phyloP scores from a whole-genome alignment of 1,140 invertebrate genomes.

The Zaprionus davidi region DNA sequence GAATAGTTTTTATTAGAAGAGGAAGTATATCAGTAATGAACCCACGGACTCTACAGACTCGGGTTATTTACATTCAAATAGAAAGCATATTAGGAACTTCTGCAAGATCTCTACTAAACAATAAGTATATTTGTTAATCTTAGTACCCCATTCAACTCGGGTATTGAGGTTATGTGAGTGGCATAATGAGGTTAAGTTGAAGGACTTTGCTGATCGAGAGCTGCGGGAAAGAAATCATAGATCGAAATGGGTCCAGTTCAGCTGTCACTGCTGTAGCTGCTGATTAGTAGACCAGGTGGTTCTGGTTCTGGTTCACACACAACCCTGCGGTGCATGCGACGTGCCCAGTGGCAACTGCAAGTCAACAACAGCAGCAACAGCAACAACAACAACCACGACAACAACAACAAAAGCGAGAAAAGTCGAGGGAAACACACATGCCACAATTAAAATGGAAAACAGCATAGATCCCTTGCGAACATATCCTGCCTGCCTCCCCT shows the following conservation, averaged over 20 bases:
- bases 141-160: no score
- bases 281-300: conserved; percentile 69
- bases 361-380: conserved; percentile 15
- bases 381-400: not conserved
- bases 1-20: no score
- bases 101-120: no score
- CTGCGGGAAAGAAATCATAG: not conserved
- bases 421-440: conserved; percentile 65
- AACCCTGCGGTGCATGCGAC: not conserved
- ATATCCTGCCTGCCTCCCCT: conserved; percentile 35
- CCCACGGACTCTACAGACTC: no score
- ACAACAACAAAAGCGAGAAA: not conserved
- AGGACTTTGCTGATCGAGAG: not conserved
- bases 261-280: conserved; percentile 11
- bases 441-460: conserved; percentile 66
- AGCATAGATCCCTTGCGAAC: conserved; percentile 5
- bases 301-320: not conserved
- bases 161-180: not conserved
- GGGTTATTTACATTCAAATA: no score
- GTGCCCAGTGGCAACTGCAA: conserved; percentile 2
- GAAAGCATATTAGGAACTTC: no score
- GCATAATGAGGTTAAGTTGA: not conserved
- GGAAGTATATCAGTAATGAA: no score
- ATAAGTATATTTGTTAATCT: no score
- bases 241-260: conserved; percentile 2